Conservation (phyloP, 2,113 vertebrate species). For the Glaucomys volans region DNA sequence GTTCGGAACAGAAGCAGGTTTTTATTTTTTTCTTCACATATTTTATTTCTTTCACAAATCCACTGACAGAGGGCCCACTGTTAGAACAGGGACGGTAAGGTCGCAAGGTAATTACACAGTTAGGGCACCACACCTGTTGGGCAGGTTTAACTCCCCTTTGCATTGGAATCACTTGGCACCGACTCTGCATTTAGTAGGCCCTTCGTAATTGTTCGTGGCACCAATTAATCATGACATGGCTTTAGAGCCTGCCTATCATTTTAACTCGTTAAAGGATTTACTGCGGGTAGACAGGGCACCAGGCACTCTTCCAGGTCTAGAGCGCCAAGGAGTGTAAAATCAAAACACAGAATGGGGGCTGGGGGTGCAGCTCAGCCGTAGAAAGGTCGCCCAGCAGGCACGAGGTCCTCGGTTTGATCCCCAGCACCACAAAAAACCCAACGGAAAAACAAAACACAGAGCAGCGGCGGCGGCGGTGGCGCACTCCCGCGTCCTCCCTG, state of each 20-base stretch:
- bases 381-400: background rate
- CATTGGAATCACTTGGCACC: too few species aligned
- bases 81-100: background rate
- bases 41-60: too few species aligned
- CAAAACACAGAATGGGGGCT: background rate
- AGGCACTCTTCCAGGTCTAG: background rate
- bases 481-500: background rate
- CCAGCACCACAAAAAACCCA: background rate
- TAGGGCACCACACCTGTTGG: background rate
- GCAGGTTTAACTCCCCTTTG: background rate
- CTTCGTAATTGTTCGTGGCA: background rate
- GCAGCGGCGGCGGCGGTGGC: too few species aligned
- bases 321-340: background rate
- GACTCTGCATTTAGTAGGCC: background rate
- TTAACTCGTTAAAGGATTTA: background rate
- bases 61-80: too few species aligned
- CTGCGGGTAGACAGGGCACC: background rate
- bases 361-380: background rate
- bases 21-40: too few species aligned
- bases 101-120: background rate
- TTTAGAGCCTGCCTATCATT: background rate
- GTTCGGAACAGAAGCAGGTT: too few species aligned
- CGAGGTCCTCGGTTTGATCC: background rate
- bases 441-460: background rate
- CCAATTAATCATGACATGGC: background rate